Evolutionary conservation across 1,140 invertebrate species (phyloP), one percentile per base, ranked within the genome.

Genomic region (Scaptomyza pallida): DNA sequence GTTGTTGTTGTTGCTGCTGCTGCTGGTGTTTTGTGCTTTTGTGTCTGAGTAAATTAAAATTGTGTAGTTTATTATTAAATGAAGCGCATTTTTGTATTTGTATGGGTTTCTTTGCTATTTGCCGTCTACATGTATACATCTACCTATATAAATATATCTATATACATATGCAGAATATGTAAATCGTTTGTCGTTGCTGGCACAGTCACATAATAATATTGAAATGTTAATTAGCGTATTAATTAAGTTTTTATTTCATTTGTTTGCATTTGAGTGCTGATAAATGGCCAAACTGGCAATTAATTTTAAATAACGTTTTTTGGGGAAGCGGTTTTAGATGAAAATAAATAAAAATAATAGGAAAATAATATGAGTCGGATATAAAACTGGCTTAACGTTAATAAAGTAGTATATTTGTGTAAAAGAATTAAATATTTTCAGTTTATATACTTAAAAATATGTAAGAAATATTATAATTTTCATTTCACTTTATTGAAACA

Each of bases 41-140:
- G 62, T 63, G 62, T 65, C 57, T 67, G 52, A 90, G 89, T 90
- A 90, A 90, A 90, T 90, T 90, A 90, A 90, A 90, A 86, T 90
- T 89, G 78, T 89, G 83, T 86, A 90, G 89, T 90, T 90, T 90
- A 90, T 90, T 90, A 90, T 90, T 90, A 90, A 90, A 90, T 90
- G 83, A 89, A 90, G 89, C 83, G 86, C 81, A 89, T 68, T 88
- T 88, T 86, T 88, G 81, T 85, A 73, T 80, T 76, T 85, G 76
- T 86, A 65, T 85, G 79, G 37, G 72, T 64, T 48, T 47, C 45
- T 56, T 64, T 63, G 51, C 47, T 30, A 56, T 64, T 41, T 6
- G 30, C 51, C 15, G 62, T 33, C 26, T 19, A 2, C 26, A 35
- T 50, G 45, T 61, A 70, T 70, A n/a, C n/a, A n/a, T n/a, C n/a